phyloP scores from a whole-genome alignment of 2,113 vertebrate genomes.

The Prochilodus magdalenae region DNA sequence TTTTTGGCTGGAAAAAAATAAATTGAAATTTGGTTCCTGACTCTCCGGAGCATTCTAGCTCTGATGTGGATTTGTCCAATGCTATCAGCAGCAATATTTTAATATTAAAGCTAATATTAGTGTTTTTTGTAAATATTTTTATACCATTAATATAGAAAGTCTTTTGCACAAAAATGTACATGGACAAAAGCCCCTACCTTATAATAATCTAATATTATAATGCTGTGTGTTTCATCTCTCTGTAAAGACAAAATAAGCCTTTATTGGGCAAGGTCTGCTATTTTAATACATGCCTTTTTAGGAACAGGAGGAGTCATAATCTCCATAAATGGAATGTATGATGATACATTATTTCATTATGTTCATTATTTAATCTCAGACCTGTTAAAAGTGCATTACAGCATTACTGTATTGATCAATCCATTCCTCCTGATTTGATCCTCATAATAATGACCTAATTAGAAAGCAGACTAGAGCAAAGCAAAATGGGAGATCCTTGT shows the following conservation, averaged over 20 bases:
- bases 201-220: too few relatives aligned
- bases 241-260: background rate
- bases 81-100: too few relatives aligned
- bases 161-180: too few relatives aligned
- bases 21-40: too few relatives aligned
- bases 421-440: slow-evolving; percentile 25
- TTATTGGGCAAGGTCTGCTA: background rate
- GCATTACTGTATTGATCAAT: slow-evolving; percentile 71
- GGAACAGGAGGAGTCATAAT: background rate
- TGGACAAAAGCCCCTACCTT: background rate
- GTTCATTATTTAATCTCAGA: slow-evolving; percentile 29
- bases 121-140: too few relatives aligned
- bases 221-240: too few relatives aligned
- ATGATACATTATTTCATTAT: background rate
- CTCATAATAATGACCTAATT: slow-evolving; percentile 45
- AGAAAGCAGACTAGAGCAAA: slow-evolving; percentile 14
- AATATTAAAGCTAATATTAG: too few relatives aligned
- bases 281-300: slow-evolving; percentile 5
- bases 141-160: too few relatives aligned
- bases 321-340: background rate
- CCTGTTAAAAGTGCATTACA: slow-evolving; percentile 67
- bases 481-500: slow-evolving; percentile 18
- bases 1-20: too few relatives aligned
- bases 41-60: too few relatives aligned
- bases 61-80: too few relatives aligned